A percentile compares a stretch with the other conserved stretches of the same genome.
phyloP scores from a whole-genome alignment of 2,113 vertebrate species.

The Stictonetta naevosa region DNA sequence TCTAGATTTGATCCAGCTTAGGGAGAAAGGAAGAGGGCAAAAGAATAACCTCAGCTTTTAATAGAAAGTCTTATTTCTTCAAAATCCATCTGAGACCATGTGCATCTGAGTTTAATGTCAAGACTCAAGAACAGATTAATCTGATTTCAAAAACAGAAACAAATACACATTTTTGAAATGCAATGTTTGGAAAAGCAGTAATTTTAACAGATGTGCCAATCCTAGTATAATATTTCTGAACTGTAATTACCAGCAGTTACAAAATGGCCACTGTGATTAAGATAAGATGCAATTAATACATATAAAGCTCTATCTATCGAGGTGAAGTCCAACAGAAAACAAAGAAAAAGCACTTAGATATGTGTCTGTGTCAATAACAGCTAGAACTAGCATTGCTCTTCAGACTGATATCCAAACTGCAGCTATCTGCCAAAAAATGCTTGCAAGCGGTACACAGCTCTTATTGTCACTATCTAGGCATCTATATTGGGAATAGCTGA shows the following conservation, averaged over 20 bases:
- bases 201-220: background rate
- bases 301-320: constrained; percentile 3
- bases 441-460: background rate
- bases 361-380: background rate
- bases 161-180: background rate
- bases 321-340: background rate
- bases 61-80: background rate
- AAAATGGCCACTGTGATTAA: background rate
- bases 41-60: background rate
- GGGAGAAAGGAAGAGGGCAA: background rate
- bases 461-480: constrained; percentile 49
- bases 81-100: background rate
- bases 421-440: constrained; percentile 38
- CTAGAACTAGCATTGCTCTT: background rate
- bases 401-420: background rate
- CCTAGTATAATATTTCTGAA: background rate
- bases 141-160: background rate
- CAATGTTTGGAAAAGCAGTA: background rate
- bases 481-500: constrained; percentile 34
- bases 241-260: background rate
- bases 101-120: background rate
- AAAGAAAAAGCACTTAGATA: background rate
- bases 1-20: background rate
- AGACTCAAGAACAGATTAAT: background rate
- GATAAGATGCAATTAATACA: constrained; percentile 24